A percentile compares a stretch with the other conserved stretches of the same genome.
phyloP scores from a whole-genome alignment of 2,113 vertebrate species.

The Bos taurus region DNA sequence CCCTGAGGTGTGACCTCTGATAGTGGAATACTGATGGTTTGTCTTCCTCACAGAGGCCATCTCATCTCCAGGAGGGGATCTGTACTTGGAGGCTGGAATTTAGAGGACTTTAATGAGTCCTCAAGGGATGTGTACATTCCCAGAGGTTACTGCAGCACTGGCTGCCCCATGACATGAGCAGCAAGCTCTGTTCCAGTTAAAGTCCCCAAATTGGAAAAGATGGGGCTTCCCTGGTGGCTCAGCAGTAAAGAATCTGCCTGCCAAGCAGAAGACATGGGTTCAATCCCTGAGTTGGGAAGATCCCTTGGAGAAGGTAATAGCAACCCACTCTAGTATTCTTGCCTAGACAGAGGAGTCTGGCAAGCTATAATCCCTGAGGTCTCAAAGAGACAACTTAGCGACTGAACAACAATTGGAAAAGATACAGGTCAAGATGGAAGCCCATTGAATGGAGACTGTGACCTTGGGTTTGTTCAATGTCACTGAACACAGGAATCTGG shows the following conservation, averaged over 20 bases:
- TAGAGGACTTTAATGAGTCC: not conserved
- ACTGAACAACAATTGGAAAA: not conserved
- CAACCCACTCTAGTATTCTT: not conserved
- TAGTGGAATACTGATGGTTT: not conserved
- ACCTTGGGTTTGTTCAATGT: not conserved
- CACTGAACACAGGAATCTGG: not conserved
- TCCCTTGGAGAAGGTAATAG: not conserved
- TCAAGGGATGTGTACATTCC: not conserved
- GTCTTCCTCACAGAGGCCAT: not conserved
- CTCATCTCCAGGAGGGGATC: not conserved
- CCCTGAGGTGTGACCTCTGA: not conserved
- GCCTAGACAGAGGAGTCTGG: not conserved
- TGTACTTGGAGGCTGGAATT: not conserved
- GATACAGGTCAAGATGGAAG: not conserved
- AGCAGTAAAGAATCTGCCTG: not conserved
- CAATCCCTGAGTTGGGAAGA: not conserved
- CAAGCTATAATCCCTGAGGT: not conserved
- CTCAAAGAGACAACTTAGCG: rapidly evolving
- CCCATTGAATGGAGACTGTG: not conserved
- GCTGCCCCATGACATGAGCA: not conserved
- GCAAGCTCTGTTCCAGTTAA: not conserved
- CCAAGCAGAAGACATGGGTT: not conserved
- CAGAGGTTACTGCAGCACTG: not conserved
- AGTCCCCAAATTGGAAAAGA: not conserved
- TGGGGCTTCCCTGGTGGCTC: not conserved